Evolutionary conservation across 1,140 invertebrate species (phyloP), one percentile per base, ranked within the genome.

Genomic region (Solen grandis): DNA sequence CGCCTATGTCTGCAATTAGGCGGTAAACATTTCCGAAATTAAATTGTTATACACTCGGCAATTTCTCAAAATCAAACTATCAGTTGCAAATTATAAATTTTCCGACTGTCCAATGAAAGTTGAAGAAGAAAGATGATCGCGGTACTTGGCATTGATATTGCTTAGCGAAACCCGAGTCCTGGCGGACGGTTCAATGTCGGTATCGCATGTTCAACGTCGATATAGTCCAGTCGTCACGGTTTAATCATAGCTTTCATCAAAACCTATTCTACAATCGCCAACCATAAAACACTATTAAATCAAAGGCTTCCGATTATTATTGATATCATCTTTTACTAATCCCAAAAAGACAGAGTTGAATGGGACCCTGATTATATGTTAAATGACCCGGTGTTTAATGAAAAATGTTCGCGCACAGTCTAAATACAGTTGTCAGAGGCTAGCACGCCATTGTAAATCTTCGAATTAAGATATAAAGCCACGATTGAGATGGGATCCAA

Each of bases 321-420:
- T 72, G 77, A 80, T 73, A 65, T 80, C 68, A 80, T 80, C 68
- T 72, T 63, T 65, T 62, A 55, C 60, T 80, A 73, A 63, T 80
- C 68, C 77, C 19, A 76, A 76, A 68, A 78, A 54, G 75, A 31
- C 63, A 29, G 63, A 46, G 8, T 46, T 46, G 41, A 19, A 46
- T 69, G 68, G 36, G 50, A 10, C 31, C 19, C 14, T 62, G 55
- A 80, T 80, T 80, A 80, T 72, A 80, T 46, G 41, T 13, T 29
- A 31, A 22, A 29, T 16, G 46, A 29, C 54, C 54, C 22, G 16
- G 22, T 54, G 68, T 80, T 80, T 80, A 80, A 80, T 80, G 77
- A 80, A 80, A 80, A 63, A 63, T 72, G 41, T 29, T 35, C 31
- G 35, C 69, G 55, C 69, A 69, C 70, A 69, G 70, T 46, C 62